Conservation (phyloP, 2,797 vertebrate species). For the Lagodon rhomboides region DNA sequence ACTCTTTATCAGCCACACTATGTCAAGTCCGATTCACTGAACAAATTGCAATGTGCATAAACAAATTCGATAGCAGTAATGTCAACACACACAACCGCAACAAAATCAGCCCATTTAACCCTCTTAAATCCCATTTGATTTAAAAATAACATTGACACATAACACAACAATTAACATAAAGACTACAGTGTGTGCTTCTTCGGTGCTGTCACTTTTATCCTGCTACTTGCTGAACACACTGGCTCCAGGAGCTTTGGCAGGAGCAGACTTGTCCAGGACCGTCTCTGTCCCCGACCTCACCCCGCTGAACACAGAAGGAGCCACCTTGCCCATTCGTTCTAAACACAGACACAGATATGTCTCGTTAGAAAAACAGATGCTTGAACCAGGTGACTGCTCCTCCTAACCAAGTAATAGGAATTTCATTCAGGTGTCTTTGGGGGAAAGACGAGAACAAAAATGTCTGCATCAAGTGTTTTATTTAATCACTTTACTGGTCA, state of each 20-base stretch:
- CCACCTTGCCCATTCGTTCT: slow-evolving; percentile 92
- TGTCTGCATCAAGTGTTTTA: background rate
- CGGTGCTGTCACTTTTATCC: background rate
- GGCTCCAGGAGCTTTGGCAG: slow-evolving; percentile 82
- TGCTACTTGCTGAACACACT: slow-evolving; percentile 89
- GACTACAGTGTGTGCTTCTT: slow-evolving; percentile 4
- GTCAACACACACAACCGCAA: slow-evolving; percentile 1
- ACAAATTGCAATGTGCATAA: slow-evolving; percentile 6
- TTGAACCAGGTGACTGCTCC: background rate
- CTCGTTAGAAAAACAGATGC: background rate
- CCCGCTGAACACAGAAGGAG: slow-evolving; percentile 93
- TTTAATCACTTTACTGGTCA: slow-evolving; percentile 37
- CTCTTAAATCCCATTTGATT: background rate
- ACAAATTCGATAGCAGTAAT: background rate
- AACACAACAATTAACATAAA: background rate
- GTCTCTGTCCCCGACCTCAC: slow-evolving; percentile 91
- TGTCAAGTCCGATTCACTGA: background rate
- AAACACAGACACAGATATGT: slow-evolving; percentile 40
- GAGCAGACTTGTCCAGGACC: slow-evolving; percentile 86
- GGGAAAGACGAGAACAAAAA: background rate
- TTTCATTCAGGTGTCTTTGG: background rate
- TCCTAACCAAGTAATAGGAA: background rate
- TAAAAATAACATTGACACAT: background rate
- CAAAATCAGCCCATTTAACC: background rate
- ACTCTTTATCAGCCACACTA: background rate